Evolutionary conservation across 2,113 vertebrate genomes (phyloP).

Genomic region (Mixornis gularis): DNA sequence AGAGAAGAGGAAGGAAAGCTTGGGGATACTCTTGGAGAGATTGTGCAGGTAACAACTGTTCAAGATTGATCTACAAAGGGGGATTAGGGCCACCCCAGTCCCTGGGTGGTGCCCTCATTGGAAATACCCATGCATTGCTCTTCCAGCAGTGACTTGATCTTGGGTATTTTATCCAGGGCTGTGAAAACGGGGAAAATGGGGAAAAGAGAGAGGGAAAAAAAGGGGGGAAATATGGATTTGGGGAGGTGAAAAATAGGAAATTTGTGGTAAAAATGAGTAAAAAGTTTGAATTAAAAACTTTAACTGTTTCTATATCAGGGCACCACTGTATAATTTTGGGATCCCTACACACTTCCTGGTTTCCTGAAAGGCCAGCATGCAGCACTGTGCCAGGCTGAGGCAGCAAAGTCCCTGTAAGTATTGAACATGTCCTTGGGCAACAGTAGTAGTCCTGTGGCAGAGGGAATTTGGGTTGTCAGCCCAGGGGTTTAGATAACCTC

Average conservation of each 20-base stretch:
- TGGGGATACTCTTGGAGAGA: background rate
- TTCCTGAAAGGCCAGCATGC: background rate
- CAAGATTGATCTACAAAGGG: background rate
- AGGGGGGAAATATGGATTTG: background rate
- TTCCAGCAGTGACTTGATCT: background rate
- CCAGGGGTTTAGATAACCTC: background rate
- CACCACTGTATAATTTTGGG: background rate
- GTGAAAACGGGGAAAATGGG: background rate
- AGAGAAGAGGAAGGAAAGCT: background rate
- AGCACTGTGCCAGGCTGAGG: background rate
- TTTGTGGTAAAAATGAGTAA: background rate
- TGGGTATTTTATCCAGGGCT: background rate
- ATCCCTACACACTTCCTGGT: no score
- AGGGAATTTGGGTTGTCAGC: background rate
- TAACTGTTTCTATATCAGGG: background rate
- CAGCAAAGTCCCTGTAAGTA: no score
- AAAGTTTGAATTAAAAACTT: background rate
- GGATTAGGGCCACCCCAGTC: background rate
- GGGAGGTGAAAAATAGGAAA: background rate
- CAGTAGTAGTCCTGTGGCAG: no score
- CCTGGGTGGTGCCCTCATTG: fast-evolving
- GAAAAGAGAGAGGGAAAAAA: background rate
- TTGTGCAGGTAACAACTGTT: background rate
- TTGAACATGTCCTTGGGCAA: background rate
- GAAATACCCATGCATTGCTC: background rate